Evolutionary conservation across 2,888 invertebrate genomes (phyloP).

Genomic region (Lacanobia wlatinum): DNA sequence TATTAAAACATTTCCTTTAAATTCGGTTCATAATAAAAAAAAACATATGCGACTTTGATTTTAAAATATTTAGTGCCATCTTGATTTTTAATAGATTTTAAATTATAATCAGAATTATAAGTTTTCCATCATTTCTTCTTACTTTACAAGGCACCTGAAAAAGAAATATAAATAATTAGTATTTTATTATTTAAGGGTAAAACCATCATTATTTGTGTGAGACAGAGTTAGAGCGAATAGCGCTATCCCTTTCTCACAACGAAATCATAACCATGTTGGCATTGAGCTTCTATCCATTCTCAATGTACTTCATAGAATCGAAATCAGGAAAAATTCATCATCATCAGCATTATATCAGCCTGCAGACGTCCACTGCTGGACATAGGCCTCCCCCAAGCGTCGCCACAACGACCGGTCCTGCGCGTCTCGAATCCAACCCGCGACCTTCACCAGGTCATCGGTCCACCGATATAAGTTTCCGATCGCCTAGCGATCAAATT

Average conservation of each 20-base stretch:
- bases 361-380: too few species aligned
- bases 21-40: slow-evolving; percentile 21
- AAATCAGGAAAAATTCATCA: too few species aligned
- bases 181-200: not conserved
- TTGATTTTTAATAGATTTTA: slow-evolving; percentile 34
- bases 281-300: too few species aligned
- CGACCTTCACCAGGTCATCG: too few species aligned
- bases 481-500: too few species aligned
- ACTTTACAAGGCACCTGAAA: slow-evolving; percentile 78
- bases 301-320: too few species aligned
- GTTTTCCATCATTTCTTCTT: slow-evolving; percentile 50
- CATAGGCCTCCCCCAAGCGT: too few species aligned
- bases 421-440: too few species aligned
- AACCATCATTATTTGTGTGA: not conserved
- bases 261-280: too few species aligned
- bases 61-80: slow-evolving; percentile 53
- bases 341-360: too few species aligned
- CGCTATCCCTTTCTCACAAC: not conserved
- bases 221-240: not conserved
- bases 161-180: slow-evolving; percentile 18
- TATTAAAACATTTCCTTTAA: slow-evolving; percentile 28
- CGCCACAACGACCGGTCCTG: too few species aligned
- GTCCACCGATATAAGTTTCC: too few species aligned
- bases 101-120: slow-evolving; percentile 34
- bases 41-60: slow-evolving; percentile 16